Percentiles rank a stretch among this genome's conserved stretches.
Evolutionary conservation across 1,140 invertebrate genomes (phyloP).

Genomic region (Archivesica marissinica): DNA sequence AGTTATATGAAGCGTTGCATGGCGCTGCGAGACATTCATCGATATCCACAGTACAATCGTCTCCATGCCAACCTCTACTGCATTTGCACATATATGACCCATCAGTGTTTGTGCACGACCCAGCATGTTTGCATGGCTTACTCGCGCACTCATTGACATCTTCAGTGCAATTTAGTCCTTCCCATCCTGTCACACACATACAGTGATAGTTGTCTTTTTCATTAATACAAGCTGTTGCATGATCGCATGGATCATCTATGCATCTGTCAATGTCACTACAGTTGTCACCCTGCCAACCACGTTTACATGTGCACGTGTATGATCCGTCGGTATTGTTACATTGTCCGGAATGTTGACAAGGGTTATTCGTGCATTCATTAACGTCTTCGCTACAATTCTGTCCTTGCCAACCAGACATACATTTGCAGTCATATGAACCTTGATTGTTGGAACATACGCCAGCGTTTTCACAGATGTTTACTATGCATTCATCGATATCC

Average conservation of each 20-base stretch:
- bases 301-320: no score
- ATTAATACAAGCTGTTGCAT: background rate
- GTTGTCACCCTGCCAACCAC: no score
- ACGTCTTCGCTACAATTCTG: no score
- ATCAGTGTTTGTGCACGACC: background rate
- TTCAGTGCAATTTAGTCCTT: background rate
- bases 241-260: background rate
- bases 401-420: no score
- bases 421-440: no score
- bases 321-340: no score
- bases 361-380: no score
- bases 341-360: no score
- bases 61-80: background rate
- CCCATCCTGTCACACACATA: background rate
- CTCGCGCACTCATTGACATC: constrained; percentile 15
- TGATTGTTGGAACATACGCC: no score
- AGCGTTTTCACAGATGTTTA: no score
- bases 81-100: background rate
- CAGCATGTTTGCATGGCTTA: background rate
- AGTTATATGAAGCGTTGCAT: background rate
- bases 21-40: background rate
- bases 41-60: background rate
- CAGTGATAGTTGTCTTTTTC: background rate
- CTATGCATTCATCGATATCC: no score
- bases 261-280: background rate